Base-by-base conservation (phyloP, 2,797 vertebrate species). In the Peromyscus attwateri region DNA sequence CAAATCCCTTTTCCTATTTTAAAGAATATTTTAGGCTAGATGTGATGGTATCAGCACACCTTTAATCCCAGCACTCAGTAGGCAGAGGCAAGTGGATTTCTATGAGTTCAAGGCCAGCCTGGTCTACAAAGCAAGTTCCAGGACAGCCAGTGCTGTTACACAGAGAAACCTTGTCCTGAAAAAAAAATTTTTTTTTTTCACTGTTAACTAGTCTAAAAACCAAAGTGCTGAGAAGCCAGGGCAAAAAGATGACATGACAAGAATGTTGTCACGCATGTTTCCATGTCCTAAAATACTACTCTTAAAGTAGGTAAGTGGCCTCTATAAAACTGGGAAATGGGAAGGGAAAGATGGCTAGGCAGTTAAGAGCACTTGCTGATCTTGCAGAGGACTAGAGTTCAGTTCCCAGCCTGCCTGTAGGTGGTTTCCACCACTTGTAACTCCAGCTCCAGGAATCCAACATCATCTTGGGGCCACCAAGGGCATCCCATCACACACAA, bases 211-310 rank as follows among this genome's bases (percentile, higher is more conserved):
- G 6, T 62, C 92, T 70, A 6, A 80, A 95, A 92, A 76, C 17
- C 52, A 97, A 96, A 84, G 49, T 64, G 25, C 52, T 89, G 84
- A 71, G 68, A 92, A 91, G 37, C 52, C 43, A 84, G 7, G 57
- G 57, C 68, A 84, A 88, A 95, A 94, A 66, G 13, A 73, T 87
- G 46, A 76, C 92, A 62, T 46, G 60, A 40, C 60, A 79, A 66
- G 5, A 46, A 75, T 57, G 31, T 81, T 19, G n/a, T 17, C 21
- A 5, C 14, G n/a, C 5, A 13, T 37, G 25, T 75, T 89, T 92
- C 88, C 68, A 80, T 37, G 60, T 81, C 55, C 23, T 80, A 80
- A 23, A 52, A 79, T 17, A 77, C 29, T 77, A 49, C 14, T 70
- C 68, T 80, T n/a, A 55, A 79, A 79, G 76, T 55, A 55, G 55